These are phyloP conservation scores for Apis laboriosa DNA, from an alignment of 1,140 invertebrate genomes.

Conservation along the genomic window DNA sequence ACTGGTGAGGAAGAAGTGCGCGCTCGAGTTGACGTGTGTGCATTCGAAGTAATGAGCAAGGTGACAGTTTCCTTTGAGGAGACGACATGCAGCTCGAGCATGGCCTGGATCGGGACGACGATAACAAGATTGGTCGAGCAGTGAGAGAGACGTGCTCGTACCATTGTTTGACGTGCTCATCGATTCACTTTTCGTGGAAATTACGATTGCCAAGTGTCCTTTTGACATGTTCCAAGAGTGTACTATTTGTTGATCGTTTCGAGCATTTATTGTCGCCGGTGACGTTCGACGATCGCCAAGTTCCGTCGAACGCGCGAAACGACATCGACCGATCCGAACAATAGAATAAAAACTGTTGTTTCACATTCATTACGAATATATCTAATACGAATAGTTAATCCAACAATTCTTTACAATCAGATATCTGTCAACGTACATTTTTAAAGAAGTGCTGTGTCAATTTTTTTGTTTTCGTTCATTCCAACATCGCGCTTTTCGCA, in stretches of 20 bases:
- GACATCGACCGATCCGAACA: background rate
- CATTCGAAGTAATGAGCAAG: slow-evolving; percentile 40
- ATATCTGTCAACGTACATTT: background rate
- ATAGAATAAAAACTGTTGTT: background rate
- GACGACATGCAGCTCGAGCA: slow-evolving; percentile 50
- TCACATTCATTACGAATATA: background rate
- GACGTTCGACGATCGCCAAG: slow-evolving; percentile 15
- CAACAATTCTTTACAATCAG: no score
- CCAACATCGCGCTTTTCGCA: background rate
- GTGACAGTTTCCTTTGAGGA: slow-evolving; percentile 44
- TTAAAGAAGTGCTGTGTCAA: slow-evolving; percentile 58
- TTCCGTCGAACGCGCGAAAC: slow-evolving; percentile 11
- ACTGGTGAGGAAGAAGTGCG: slow-evolving; percentile 7
- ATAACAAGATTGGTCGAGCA: slow-evolving; percentile 36
- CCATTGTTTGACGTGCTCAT: slow-evolving; percentile 14
- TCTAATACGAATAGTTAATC: background rate
- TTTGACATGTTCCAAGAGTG: slow-evolving; percentile 40
- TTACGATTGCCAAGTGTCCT: slow-evolving; percentile 74
- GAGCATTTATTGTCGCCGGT: background rate
- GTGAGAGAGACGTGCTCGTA: slow-evolving; percentile 49
- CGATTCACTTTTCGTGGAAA: background rate
- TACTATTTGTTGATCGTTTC: background rate
- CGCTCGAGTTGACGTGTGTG: slow-evolving; percentile 15
- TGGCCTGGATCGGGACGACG: slow-evolving; percentile 49
- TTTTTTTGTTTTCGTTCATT: slow-evolving; percentile 55